These are phyloP conservation scores for Leuctra nigra DNA, from an alignment of 2,888 invertebrate species.

Conservation along the genomic window DNA sequence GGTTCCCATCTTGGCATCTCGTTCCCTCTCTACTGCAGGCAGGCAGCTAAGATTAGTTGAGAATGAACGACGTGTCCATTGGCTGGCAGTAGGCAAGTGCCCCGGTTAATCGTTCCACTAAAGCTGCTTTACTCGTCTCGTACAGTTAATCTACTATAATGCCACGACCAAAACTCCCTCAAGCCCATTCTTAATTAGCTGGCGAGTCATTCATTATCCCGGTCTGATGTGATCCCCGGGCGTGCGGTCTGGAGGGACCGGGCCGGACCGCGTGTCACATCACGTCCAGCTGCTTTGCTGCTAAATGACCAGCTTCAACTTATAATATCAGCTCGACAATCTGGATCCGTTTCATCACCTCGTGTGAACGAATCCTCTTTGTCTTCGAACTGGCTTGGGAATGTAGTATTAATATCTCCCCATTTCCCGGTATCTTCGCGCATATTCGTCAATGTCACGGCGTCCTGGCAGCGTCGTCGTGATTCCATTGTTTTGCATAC, in stretches of 20 bases:
- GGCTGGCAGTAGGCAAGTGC: not conserved
- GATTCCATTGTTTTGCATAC: conserved; percentile 11
- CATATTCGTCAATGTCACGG: not conserved
- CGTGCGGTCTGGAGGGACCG: not conserved
- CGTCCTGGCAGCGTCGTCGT: not conserved
- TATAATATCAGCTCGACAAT: not conserved
- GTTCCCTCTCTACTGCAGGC: conserved; percentile 2
- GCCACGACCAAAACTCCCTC: conserved; percentile 14
- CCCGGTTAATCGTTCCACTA: conserved; percentile 3
- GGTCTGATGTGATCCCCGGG: not conserved
- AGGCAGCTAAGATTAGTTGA: conserved; percentile 16
- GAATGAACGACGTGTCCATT: conserved; percentile 14
- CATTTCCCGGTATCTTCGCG: not conserved
- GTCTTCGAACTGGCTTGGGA: too few relatives aligned
- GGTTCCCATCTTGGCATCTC: not conserved
- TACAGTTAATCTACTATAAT: conserved; percentile 14
- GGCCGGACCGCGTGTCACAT: not conserved
- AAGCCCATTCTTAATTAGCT: conserved; percentile 17
- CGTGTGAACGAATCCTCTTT: not conserved
- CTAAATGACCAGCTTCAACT: not conserved
- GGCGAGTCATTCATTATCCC: conserved; percentile 11
- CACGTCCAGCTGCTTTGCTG: not conserved
- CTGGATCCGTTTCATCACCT: not conserved
- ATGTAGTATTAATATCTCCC: too few relatives aligned
- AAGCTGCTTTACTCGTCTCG: not conserved